Conservation (phyloP, 2,113 vertebrate genomes). For the Pimephales promelas region DNA sequence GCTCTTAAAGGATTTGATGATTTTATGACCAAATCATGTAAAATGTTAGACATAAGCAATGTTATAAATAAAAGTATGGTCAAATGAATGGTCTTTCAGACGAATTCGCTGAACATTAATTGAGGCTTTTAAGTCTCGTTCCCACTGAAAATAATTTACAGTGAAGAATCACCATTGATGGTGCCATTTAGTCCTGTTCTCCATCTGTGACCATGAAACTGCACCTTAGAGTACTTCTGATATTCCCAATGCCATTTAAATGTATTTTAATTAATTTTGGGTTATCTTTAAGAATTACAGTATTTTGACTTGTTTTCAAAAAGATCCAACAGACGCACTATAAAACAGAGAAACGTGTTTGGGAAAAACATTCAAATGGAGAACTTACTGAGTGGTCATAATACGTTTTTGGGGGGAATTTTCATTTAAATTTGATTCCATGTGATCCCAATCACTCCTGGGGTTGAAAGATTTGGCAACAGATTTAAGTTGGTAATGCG, state of each 20-base stretch:
- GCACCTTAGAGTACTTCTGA: neutral
- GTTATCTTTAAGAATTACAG: no score
- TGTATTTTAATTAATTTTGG: neutral
- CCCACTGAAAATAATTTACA: neutral
- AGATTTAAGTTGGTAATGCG: neutral
- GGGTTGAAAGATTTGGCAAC: neutral
- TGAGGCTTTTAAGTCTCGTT: constrained; percentile 36
- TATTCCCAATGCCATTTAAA: neutral
- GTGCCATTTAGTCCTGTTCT: constrained; percentile 19
- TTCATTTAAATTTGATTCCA: neutral
- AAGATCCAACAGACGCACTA: neutral
- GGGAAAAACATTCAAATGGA: neutral
- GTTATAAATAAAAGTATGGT: constrained; percentile 30
- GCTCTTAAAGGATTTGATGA: constrained; percentile 54
- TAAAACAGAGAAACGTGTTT: neutral
- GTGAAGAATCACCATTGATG: constrained; percentile 4
- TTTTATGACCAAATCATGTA: constrained; percentile 50
- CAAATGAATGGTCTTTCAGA: constrained; percentile 17
- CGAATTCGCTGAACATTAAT: constrained; percentile 6
- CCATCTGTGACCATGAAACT: neutral
- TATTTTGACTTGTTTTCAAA: neutral
- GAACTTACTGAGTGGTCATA: neutral
- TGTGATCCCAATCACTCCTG: no score
- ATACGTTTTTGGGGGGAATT: neutral
- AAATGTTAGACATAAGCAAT: constrained; percentile 41